Evolutionary conservation across 2,113 vertebrate genomes (phyloP), one percentile per base, ranked within the genome.

Genomic region (Taxidea taxus): DNA sequence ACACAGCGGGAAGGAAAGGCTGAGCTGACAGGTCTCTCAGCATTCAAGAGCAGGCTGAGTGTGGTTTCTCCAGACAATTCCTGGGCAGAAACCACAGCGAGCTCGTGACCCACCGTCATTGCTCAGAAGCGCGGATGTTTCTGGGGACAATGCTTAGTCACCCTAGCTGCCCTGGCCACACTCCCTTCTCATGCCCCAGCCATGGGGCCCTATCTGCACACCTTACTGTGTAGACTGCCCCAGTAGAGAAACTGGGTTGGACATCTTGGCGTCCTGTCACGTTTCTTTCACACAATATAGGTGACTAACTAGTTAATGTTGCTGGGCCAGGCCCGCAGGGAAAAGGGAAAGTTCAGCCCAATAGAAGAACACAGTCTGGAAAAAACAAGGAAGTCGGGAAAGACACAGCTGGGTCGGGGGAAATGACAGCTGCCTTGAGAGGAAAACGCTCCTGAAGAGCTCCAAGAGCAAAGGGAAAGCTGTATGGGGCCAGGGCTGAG

Each of bases 41-140:
- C 27, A 54, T 87, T 66, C 1, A 3, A 74, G n/a, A 21, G 47
- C n/a, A 95, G 27, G 75, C 6, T 7, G 21, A 18, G 8, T 49
- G 56, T 62, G 27, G 49, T 39, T 64, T 85, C 56, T 16, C 12
- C 0, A 4, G 29, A 6, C 4, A 5, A 29, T 49, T 49, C 42
- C 56, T 64, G 54, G 0, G 56, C 68, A 85, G 70, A 42, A 27
- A 42, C 7, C 70, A 51, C 78, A 77, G 42, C 34, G 78, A 47
- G 31, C 9, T 9, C 18, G 3, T 0, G 15, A 3, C 23, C 58
- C 15, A 47, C 34, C 20, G 0, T 1, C 0, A 0, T 3, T 8
- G 23, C 39, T 39, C 68, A 34, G 64, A 10, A 47, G 29, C 11
- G 4, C 1, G 64, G 4, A 0, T 29, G 51, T 34, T 51, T 56